Conservation (phyloP, 2,888 invertebrate genomes). For the Synergus laeviventris region DNA sequence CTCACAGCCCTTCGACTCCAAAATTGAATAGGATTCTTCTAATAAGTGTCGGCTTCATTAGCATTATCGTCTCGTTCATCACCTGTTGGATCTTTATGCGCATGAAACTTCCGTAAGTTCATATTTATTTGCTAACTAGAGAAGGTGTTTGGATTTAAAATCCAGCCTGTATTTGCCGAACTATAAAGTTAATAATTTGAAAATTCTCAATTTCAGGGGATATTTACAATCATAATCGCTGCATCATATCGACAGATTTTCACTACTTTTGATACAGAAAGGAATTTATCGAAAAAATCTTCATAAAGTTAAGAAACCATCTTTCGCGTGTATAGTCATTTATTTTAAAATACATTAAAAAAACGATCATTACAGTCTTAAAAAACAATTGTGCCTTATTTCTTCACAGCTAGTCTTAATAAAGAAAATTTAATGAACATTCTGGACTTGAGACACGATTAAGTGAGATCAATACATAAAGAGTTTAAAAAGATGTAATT, state of each 20-base stretch:
- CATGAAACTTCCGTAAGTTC: slow-evolving; percentile 92
- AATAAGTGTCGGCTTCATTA: slow-evolving; percentile 92
- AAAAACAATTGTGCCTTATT: slow-evolving; percentile 22
- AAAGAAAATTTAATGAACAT: background rate
- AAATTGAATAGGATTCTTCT: slow-evolving; percentile 94
- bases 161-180: background rate
- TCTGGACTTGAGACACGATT: background rate
- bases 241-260: background rate
- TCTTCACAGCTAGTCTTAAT: background rate
- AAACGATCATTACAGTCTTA: background rate
- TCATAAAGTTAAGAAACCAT: background rate
- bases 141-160: background rate
- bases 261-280: slow-evolving; percentile 1
- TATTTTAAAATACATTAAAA: slow-evolving; percentile 16
- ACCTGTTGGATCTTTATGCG: slow-evolving; percentile 99
- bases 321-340: background rate
- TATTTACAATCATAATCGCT: slow-evolving; percentile 71
- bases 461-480: background rate
- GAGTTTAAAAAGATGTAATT: background rate
- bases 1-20: slow-evolving; percentile 92
- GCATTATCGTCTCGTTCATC: slow-evolving; percentile 94
- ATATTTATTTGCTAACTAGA: slow-evolving; percentile 33
- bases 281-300: background rate
- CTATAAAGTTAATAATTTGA: background rate
- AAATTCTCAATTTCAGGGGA: slow-evolving; percentile 67